Base-by-base conservation (phyloP, 2,888 invertebrate genomes). In the Platycheirus albimanus region DNA sequence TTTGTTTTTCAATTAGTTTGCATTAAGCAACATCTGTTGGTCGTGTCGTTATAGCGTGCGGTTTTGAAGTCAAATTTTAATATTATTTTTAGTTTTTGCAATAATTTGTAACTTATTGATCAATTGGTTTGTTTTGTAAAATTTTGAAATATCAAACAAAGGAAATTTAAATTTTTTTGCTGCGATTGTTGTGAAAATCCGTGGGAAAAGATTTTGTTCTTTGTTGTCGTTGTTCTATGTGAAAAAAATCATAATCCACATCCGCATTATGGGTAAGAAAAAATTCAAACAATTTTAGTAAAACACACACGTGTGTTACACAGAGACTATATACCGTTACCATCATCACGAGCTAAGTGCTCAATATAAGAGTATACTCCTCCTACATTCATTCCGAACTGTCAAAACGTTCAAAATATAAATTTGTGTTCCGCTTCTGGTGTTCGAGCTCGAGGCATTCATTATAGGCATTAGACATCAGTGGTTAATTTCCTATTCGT, bases 1-100 rank as follows among this genome's bases (percentile, higher is more conserved):
- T 71, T 51, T 71, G 54, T 58, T 71, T 70, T 71, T 71, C 66
- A 81, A 76, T 81, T 83, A 77, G 81, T 72, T 77, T 63, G 41
- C 36, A 33, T 74, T 41, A 52, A 67, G 71, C 76, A 70, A 58
- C 80, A 80, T 70, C 80, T 81, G 63, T 66, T 63, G 63, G 47
- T 61, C 67, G 72, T 61, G 43, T 43, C 28, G 58, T 13, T 17
- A 28, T 15, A 8, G 41, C 17, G 66, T 47, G 33, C 70, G 51
- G 70, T 76, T 63, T 75, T 52, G 33, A 24, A 28, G 24, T 38
- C 11, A 70, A 63, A 33, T 36, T 13, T 41, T 24, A 41, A 61
- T 24, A 24, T 41, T 79, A 76, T 81, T 81, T 81, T 33, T 70
- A 80, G 69, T 64, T 20, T 4, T 51, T 30, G 52, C 51, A 61